Evolutionary conservation across 2,888 invertebrate species (phyloP).

Genomic region (Corythucha ciliata): DNA sequence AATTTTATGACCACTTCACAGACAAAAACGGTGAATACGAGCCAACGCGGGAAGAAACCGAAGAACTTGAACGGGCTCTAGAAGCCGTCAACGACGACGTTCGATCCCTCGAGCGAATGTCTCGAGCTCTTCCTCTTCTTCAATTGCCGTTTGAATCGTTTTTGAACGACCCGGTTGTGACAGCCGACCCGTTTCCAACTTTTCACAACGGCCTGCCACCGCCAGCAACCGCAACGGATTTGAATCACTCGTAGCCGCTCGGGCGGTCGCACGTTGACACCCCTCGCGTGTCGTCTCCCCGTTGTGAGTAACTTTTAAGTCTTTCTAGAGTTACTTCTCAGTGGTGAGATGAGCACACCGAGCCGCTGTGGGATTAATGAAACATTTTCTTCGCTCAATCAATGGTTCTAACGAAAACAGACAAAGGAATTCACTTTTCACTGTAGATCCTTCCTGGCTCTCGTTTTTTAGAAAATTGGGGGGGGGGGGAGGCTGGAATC

Average conservation of each 20-base stretch:
- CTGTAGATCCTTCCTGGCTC: no score
- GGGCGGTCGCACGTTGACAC: no score
- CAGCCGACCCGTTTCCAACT: conserved; percentile 23
- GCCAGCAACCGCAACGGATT: conserved; percentile 21
- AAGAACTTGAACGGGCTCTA: conserved; percentile 76
- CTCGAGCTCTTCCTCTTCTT: conserved; percentile 43
- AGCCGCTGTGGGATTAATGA: no score
- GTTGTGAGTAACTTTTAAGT: no score
- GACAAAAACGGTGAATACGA: conserved; percentile 62
- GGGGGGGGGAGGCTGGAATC: no score
- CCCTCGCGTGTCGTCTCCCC: no score
- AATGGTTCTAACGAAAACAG: no score
- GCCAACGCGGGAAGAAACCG: conserved; percentile 70
- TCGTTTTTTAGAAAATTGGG: no score
- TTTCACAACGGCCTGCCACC: conserved; percentile 32
- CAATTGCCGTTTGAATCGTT: conserved; percentile 24
- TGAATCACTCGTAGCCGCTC: conserved; percentile 27
- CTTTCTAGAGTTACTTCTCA: no score
- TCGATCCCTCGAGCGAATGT: conserved; percentile 58
- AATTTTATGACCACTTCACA: conserved; percentile 37
- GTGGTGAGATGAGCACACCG: no score
- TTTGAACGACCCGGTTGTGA: conserved; percentile 23
- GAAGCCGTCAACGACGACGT: conserved; percentile 55
- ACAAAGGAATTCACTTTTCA: no score
- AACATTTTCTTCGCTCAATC: no score